Evolutionary conservation across 2,113 vertebrate species (phyloP), one percentile per base, ranked within the genome.

Genomic region (Ochotona curzoniae): DNA sequence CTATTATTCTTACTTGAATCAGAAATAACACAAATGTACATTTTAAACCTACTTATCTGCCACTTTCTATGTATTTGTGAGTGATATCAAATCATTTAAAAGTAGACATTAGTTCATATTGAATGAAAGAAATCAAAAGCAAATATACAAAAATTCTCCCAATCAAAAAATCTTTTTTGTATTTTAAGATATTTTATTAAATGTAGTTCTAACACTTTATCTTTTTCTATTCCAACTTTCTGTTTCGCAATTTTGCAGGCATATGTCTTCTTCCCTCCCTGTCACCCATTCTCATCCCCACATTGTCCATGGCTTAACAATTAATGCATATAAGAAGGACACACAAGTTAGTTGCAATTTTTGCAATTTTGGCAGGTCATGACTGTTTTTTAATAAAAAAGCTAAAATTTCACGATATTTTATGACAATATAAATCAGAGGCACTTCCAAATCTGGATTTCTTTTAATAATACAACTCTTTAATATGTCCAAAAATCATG

Each of bases 401-500:
- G n/a, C 3, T 89, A 70, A 76, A 44, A 67, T 70, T 44, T 38
- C 60, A 38, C 73, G 25, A 71, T 38, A 80, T 4, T 38, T 6
- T 51, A 13, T 25, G 66, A 20, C 83, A 85, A 38, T 69, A 23
- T 8, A 63, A 1, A n/a, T 38, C 1, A 49, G 23, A 49, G 32
- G 70, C 66, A 2, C 8, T n/a, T 71, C 15, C 20, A 73, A 63
- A n/a, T 86, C 49, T 83, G 9, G 10, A 83, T 89, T 93, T 91
- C 23, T 61, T 69, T 70, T 38, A 87, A 82, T 18, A 70, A 70
- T 51, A 78, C 1, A 57, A 63, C 4, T 69, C n/a, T 82, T 76
- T 11, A 30, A 61, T 73, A 47, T 38, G 25, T n/a, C 30, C 87
- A 54, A 73, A 91, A 95, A 30, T 86, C 81, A 81, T 94, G n/a